These are phyloP conservation scores for Pycnonotus jocosus DNA, from an alignment of 2,113 vertebrate species.

Conservation along the genomic window DNA sequence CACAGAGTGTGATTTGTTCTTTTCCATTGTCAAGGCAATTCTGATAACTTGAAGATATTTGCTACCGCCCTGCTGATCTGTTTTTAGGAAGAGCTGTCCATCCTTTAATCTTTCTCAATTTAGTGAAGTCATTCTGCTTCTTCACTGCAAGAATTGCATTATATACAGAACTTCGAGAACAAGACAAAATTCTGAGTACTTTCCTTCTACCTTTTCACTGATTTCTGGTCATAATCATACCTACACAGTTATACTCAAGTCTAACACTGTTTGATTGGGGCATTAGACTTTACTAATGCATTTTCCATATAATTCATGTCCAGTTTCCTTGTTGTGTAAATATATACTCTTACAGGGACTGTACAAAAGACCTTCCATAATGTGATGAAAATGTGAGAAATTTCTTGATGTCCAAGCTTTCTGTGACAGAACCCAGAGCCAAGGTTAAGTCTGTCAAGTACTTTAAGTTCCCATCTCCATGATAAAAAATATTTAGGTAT, in stretches of 20 bases:
- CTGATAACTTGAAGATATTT: background rate
- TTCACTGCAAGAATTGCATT: background rate
- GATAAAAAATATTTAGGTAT: background rate
- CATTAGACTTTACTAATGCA: background rate
- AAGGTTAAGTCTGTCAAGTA: background rate
- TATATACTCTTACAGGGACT: background rate
- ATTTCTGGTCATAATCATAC: background rate
- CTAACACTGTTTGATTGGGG: rapidly evolving
- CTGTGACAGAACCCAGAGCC: background rate
- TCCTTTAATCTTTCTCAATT: conserved; percentile 2
- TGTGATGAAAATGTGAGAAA: background rate
- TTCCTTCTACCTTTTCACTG: background rate
- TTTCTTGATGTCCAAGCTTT: background rate
- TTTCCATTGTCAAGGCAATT: background rate
- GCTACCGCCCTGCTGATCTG: background rate
- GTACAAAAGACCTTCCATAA: background rate
- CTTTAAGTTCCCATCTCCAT: background rate
- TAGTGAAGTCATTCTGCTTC: background rate
- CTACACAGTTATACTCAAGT: background rate
- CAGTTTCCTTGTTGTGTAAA: background rate
- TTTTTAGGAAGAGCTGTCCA: background rate
- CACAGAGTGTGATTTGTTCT: background rate
- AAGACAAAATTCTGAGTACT: background rate
- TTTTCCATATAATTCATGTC: background rate
- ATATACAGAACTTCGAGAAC: background rate